Conservation (phyloP, 2,113 vertebrate species). For the Microtus pennsylvanicus region DNA sequence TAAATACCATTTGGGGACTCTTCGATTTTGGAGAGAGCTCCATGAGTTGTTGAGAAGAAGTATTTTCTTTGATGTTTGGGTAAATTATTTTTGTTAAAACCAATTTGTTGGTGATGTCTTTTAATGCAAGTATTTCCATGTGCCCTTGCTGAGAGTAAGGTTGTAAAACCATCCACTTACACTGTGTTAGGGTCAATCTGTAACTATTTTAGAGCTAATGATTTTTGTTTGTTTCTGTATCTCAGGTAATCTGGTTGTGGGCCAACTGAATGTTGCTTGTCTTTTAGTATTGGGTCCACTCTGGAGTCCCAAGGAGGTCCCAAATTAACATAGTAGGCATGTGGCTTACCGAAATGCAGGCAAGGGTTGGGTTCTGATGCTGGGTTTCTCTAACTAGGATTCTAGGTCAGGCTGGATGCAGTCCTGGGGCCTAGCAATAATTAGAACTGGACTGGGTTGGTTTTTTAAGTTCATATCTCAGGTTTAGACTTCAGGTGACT, state of each 20-base stretch:
- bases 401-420: not conserved
- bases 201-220: not conserved
- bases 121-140: not conserved
- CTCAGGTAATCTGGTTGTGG: not conserved
- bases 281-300: not conserved
- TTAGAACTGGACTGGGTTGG: not conserved
- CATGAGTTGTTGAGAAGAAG: not conserved
- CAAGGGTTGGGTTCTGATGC: fast-evolving
- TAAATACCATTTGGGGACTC: not conserved
- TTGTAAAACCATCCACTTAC: not conserved
- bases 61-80: not conserved
- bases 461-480: not conserved
- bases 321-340: not conserved
- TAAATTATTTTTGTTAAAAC: not conserved
- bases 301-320: not conserved
- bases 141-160: not conserved
- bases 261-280: not conserved
- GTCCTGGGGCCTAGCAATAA: not conserved
- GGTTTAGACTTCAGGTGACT: not conserved
- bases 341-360: not conserved
- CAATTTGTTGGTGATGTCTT: not conserved
- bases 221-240: not conserved
- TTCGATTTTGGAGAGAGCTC: not conserved
- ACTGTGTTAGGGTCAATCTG: not conserved
- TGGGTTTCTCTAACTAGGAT: not conserved